A percentile compares a stretch with the other conserved stretches of the same genome.
Evolutionary conservation across 2,888 invertebrate species (phyloP).

Genomic region (Rhopalosiphum nymphaeae): DNA sequence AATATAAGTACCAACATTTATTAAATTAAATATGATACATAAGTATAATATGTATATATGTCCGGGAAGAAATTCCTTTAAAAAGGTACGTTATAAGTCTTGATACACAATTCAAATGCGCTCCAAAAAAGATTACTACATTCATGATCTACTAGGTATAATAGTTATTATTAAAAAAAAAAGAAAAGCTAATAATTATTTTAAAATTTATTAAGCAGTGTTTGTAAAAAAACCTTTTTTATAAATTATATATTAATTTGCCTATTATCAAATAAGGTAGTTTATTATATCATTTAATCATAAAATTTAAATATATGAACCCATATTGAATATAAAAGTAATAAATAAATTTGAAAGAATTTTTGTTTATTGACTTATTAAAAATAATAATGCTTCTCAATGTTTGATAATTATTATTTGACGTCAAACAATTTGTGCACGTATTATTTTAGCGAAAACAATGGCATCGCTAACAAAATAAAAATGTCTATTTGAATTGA

Average conservation of each 20-base stretch:
- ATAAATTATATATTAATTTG: background rate
- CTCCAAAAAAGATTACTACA: background rate
- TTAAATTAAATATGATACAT: too few species aligned
- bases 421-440: background rate
- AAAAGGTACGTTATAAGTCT: too few species aligned
- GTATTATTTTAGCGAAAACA: background rate
- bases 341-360: background rate
- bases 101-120: too few species aligned
- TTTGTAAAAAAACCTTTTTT: background rate
- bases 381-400: background rate
- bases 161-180: background rate
- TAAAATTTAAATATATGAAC: background rate
- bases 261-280: background rate
- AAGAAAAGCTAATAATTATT: background rate
- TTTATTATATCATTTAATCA: background rate
- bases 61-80: too few species aligned
- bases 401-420: background rate
- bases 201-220: background rate
- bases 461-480: background rate
- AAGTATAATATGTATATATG: too few species aligned
- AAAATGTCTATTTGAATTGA: constrained; percentile 38
- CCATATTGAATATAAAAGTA: background rate
- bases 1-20: too few species aligned
- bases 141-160: background rate
- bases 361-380: background rate